Conservation (phyloP, 2,888 invertebrate genomes). For the Anarsia innoxiella region DNA sequence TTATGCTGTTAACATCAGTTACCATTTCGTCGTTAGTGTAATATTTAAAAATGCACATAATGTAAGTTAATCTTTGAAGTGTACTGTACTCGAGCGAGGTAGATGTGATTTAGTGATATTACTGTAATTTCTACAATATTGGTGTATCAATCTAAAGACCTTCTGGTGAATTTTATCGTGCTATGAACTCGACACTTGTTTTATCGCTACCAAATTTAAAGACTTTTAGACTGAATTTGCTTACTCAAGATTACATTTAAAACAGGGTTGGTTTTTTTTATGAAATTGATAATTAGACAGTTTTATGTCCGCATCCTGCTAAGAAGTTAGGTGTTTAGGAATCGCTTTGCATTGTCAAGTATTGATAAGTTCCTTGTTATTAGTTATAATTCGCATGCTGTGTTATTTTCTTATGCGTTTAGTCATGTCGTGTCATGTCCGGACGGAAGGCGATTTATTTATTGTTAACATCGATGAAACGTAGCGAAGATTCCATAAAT, state of each 20-base stretch:
- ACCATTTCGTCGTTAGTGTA: constrained; percentile 45
- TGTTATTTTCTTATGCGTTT: constrained; percentile 37
- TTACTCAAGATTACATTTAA: constrained; percentile 10
- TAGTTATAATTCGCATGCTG: constrained; percentile 40
- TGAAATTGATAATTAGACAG: constrained; percentile 8
- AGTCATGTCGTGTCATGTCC: constrained; percentile 50
- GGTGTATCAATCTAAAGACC: constrained; percentile 12
- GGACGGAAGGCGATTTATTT: constrained; percentile 42
- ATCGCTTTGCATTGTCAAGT: constrained; percentile 17
- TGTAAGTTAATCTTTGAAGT: constrained; percentile 30
- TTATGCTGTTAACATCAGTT: constrained; percentile 41
- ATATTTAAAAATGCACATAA: constrained; percentile 29
- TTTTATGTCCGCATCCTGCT: constrained; percentile 10
- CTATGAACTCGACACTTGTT: constrained; percentile 12
- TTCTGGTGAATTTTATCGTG: constrained; percentile 14
- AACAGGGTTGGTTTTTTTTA: constrained; percentile 31
- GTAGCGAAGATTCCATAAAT: constrained; percentile 59
- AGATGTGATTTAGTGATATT: constrained; percentile 58
- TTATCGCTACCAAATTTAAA: constrained; percentile 2
- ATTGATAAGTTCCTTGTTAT: constrained; percentile 23
- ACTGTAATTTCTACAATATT: constrained; percentile 34
- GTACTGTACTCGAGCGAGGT: constrained; percentile 41
- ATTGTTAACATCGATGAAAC: constrained; percentile 39
- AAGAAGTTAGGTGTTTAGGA: constrained; percentile 8
- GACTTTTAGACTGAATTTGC: constrained; percentile 22